Evolutionary conservation across 1,140 invertebrate genomes (phyloP).

Genomic region (Solen grandis): DNA sequence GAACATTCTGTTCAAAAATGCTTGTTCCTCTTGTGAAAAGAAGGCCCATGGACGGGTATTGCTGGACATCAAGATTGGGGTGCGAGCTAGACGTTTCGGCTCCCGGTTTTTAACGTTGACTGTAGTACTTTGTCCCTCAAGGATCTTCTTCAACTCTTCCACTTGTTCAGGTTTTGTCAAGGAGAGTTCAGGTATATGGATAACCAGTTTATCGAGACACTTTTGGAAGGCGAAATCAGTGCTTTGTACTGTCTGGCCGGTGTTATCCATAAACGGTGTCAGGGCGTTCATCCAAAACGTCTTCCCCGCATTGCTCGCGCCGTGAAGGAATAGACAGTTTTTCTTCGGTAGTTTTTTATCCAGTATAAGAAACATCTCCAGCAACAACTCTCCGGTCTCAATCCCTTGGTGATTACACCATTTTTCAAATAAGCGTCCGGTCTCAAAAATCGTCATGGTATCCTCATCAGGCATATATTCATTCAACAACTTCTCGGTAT

Average conservation of each 20-base stretch:
- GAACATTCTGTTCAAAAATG: slow-evolving; percentile 6
- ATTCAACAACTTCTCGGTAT: too few species aligned
- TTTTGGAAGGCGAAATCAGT: background rate
- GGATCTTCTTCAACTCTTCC: slow-evolving; percentile 16
- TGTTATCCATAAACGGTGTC: background rate
- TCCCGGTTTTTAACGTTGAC: slow-evolving; percentile 28
- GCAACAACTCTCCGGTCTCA: background rate
- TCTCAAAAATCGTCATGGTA: too few species aligned
- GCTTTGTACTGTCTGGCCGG: slow-evolving; percentile 9
- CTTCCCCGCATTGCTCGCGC: slow-evolving; percentile 19
- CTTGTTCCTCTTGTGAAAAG: background rate
- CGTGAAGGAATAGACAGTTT: background rate
- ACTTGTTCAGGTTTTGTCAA: slow-evolving; percentile 6
- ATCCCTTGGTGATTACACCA: too few species aligned
- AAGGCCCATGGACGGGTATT: background rate
- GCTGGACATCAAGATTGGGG: slow-evolving; percentile 23
- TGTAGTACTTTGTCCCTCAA: background rate
- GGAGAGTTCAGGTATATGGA: background rate
- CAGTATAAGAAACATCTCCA: background rate
- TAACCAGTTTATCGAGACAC: slow-evolving; percentile 16
- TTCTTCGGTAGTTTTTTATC: background rate
- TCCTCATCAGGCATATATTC: too few species aligned
- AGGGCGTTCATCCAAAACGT: slow-evolving; percentile 5
- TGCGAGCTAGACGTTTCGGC: background rate
- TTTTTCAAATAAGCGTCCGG: too few species aligned